These are phyloP conservation scores for Peromyscus attwateri DNA, from an alignment of 2,797 vertebrate genomes.

Conservation along the genomic window DNA sequence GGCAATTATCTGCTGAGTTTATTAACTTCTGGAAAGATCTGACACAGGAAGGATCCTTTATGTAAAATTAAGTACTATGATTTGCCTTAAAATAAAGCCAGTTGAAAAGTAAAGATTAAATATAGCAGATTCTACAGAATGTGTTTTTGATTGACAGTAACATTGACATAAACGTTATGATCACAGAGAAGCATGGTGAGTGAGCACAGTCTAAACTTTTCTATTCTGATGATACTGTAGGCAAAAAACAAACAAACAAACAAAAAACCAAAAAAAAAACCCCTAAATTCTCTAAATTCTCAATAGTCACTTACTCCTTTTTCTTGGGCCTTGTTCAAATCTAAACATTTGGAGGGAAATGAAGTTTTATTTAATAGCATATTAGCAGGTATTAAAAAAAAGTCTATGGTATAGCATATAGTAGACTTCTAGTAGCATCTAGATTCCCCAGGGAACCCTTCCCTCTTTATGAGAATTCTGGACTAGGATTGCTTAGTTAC, in stretches of 20 bases:
- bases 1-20: too few species aligned
- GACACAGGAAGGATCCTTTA: not conserved
- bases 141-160: not conserved
- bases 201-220: not conserved
- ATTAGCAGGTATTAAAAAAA: not conserved
- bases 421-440: not conserved
- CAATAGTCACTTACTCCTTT: not conserved
- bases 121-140: fast-evolving
- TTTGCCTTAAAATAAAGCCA: not conserved
- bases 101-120: not conserved
- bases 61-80: not conserved
- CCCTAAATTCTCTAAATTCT: not conserved
- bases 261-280: too few species aligned
- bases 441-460: not conserved
- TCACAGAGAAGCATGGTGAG: not conserved
- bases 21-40: not conserved
- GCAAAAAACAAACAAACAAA: too few species aligned
- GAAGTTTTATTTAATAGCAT: not conserved
- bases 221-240: not conserved
- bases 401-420: not conserved
- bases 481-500: not conserved
- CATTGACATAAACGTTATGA: not conserved
- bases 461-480: too few species aligned
- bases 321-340: not conserved
- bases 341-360: not conserved